These are phyloP conservation scores for Otolemur garnettii DNA, from an alignment of 2,113 vertebrate genomes.

Conservation along the genomic window DNA sequence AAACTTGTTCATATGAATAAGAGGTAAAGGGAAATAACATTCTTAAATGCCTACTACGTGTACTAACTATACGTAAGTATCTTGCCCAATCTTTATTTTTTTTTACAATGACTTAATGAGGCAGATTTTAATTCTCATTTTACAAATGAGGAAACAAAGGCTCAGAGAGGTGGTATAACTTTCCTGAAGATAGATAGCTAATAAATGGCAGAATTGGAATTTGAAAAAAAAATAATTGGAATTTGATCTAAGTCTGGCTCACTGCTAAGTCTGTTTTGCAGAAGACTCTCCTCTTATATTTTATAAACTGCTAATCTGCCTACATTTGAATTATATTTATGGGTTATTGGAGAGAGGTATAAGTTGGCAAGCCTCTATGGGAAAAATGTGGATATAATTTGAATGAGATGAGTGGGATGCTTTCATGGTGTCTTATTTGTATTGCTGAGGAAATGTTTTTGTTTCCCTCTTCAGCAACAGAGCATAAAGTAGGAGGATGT, in stretches of 20 bases:
- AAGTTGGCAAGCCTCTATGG: neutral
- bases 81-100: conserved; percentile 40
- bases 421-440: neutral
- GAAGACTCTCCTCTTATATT: conserved; percentile 28
- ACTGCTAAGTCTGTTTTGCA: conserved; percentile 10
- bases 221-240: conserved; percentile 5
- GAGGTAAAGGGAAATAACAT: conserved; percentile 56
- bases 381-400: conserved; percentile 24
- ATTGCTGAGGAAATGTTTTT: conserved; percentile 22
- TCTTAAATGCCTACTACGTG: neutral
- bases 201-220: conserved; percentile 55
- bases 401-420: neutral
- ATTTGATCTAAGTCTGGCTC: conserved; percentile 49
- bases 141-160: conserved; percentile 50
- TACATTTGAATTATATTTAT: conserved; percentile 32
- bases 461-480: conserved; percentile 17
- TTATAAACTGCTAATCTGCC: conserved; percentile 58
- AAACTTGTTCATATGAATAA: conserved; percentile 43
- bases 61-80: neutral
- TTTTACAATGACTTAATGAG: neutral
- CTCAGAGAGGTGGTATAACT: neutral
- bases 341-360: conserved; percentile 32
- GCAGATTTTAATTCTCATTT: conserved; percentile 60
- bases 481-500: conserved; percentile 7
- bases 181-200: conserved; percentile 23